Evolutionary conservation across 2,113 vertebrate genomes (phyloP), one percentile per base, ranked within the genome.

Genomic region (Gobiocypris rarus): DNA sequence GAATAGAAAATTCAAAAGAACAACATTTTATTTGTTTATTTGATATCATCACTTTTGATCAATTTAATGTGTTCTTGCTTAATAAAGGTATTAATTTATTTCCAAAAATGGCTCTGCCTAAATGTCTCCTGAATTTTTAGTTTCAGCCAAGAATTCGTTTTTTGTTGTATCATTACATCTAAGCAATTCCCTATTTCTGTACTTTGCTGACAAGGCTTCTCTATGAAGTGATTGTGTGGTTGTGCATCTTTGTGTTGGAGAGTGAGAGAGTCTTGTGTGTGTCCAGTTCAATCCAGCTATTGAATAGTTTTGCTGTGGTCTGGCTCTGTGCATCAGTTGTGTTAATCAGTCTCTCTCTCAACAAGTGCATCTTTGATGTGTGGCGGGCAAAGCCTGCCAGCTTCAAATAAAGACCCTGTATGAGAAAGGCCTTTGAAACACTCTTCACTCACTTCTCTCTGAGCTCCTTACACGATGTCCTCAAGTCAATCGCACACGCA

Each of bases 291-390:
- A 38, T 65, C 58, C 73, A 77, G 73, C 61, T 74, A 34, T 58
- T 88, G 82, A 88, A 86, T 77, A 69, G 69, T 45, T 80, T 19
- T 15, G 50, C 75, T 82, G 74, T 87, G 69, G 77, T 58, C 83
- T 70, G 79, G 48, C 79, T 85, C 54, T 79, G 38, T 79, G 31
- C n/a, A 63, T 79, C 76, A 58, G 73, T 75, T 58, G 26, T 77
- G 50, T 77, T 77, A 56, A 54, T 77, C 75, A 58, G 50, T 58
- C 50, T 75, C 82, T 84, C 61, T 67, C 73, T 77, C 17, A 83
- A 88, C 87, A 88, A 88, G 87, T 82, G 63, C 59, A 75, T 84
- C 87, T 86, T 88, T 88, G 85, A 88, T 86, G 82, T 84, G 86
- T 48, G 71, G 82, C 22, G 38, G 59, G 26, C 65, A 75, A 71